Evolutionary conservation across 2,113 vertebrate genomes (phyloP).

Genomic region (Columba livia): DNA sequence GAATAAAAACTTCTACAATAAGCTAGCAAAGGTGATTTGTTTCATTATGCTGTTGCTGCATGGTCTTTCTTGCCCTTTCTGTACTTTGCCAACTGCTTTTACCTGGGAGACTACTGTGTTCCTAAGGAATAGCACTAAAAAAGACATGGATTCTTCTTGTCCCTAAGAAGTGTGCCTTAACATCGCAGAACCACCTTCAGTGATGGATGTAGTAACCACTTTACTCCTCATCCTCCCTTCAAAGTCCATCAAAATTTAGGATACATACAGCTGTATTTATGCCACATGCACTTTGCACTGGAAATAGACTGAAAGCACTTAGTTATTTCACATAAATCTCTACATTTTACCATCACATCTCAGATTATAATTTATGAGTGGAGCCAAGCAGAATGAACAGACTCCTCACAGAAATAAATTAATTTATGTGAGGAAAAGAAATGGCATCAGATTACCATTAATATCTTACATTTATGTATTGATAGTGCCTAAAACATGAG

Average conservation of each 20-base stretch:
- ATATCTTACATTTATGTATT: neutral
- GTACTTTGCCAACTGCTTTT: neutral
- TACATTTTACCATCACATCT: neutral
- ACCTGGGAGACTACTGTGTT: neutral
- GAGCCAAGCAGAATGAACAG: neutral
- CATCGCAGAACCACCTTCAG: rapidly evolving
- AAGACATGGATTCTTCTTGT: rapidly evolving
- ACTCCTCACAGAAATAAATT: neutral
- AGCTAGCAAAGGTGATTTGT: neutral
- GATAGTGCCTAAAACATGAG: neutral
- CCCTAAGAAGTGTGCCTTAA: neutral
- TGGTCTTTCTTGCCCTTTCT: neutral
- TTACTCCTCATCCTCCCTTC: neutral
- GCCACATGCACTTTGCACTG: neutral
- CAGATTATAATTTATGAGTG: neutral
- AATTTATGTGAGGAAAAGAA: neutral
- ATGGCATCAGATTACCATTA: neutral
- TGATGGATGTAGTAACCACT: neutral
- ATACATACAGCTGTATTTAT: neutral
- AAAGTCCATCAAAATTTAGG: neutral
- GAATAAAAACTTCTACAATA: neutral
- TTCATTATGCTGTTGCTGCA: neutral
- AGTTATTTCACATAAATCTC: neutral
- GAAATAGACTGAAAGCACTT: neutral
- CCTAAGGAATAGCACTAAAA: neutral